Evolutionary conservation across 2,797 vertebrate species (phyloP).

Genomic region (Rallus crepitans): DNA sequence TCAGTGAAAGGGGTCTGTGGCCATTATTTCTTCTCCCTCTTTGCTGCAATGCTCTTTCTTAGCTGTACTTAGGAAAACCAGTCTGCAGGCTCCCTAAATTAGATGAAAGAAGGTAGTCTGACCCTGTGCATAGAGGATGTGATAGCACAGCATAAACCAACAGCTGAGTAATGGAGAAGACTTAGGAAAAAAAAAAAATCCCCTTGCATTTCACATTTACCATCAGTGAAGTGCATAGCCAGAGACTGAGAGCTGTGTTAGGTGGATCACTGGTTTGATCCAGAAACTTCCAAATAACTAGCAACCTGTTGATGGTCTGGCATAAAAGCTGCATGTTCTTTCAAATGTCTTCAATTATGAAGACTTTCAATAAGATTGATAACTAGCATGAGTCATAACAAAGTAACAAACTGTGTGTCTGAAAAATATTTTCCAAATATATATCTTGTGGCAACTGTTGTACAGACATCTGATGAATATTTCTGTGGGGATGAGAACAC

Average conservation of each 20-base stretch:
- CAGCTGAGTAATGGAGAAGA: background rate
- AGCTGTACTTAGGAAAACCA: background rate
- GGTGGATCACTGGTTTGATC: background rate
- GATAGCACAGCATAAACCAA: background rate
- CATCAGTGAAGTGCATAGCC: background rate
- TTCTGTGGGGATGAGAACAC: background rate
- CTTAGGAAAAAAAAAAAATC: background rate
- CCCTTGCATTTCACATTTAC: background rate
- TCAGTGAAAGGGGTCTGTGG: background rate
- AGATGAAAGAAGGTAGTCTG: background rate
- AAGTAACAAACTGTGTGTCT: background rate
- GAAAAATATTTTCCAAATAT: background rate
- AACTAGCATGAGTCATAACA: background rate
- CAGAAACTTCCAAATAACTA: background rate
- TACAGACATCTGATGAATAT: background rate
- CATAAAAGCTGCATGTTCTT: background rate
- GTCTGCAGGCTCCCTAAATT: background rate
- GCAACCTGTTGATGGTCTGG: background rate
- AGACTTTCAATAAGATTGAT: background rate
- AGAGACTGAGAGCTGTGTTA: background rate
- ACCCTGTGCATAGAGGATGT: background rate
- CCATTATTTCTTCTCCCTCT: background rate
- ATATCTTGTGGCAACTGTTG: background rate
- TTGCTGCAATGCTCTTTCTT: background rate
- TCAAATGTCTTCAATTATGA: background rate